phyloP scores from a whole-genome alignment of 2,797 vertebrate genomes.

The Ctenosaura bakeri region DNA sequence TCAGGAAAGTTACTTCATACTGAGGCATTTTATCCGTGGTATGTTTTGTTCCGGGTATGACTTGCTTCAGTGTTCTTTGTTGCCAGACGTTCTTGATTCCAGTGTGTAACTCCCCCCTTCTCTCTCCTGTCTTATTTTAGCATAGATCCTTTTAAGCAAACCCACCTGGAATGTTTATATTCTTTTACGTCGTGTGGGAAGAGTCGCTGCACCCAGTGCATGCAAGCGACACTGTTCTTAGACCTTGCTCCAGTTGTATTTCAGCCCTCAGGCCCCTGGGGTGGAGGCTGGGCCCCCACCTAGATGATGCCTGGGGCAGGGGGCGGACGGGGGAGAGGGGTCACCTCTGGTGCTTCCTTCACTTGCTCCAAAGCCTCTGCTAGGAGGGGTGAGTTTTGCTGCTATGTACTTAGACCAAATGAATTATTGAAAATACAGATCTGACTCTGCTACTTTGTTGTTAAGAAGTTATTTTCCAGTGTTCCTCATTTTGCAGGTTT shows the following conservation, averaged over 20 bases:
- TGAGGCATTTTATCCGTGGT: no score
- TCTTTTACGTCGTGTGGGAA: neutral
- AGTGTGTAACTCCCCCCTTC: neutral
- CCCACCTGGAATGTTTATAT: neutral
- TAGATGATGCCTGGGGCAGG: neutral
- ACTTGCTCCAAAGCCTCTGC: neutral
- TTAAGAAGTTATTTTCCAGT: neutral
- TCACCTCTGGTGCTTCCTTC: neutral
- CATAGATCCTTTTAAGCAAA: no score
- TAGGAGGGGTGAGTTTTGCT: slow-evolving; percentile 14
- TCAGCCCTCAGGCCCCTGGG: neutral
- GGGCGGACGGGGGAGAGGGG: no score
- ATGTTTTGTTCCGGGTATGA: neutral
- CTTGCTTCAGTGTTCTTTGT: no score
- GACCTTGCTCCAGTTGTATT: neutral
- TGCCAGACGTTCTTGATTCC: neutral
- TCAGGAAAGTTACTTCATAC: neutral
- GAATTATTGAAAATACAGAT: slow-evolving; percentile 17
- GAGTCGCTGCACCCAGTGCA: neutral
- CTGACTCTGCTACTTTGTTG: neutral
- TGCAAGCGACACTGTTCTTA: neutral
- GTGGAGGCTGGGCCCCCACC: neutral
- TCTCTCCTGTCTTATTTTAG: neutral
- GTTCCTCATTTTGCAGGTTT: no score
- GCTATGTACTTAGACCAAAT: slow-evolving; percentile 34